Evolutionary conservation across 1,140 invertebrate species (phyloP).

Genomic region (Homarus americanus): DNA sequence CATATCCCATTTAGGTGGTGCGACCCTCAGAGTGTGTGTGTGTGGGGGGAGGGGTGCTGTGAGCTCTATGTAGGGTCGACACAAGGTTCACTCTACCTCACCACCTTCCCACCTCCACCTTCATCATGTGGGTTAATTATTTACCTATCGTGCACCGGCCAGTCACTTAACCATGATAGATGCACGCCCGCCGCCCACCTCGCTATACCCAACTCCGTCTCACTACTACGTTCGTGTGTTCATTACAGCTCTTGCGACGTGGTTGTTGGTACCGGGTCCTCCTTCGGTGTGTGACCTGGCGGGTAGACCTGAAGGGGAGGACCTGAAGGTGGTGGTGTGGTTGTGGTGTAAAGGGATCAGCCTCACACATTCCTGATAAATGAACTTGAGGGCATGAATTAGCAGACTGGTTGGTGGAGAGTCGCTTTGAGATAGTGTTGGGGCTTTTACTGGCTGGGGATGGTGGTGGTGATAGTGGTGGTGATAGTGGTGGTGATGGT

Average conservation of each 20-base stretch:
- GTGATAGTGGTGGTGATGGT: background rate
- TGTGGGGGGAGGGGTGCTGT: background rate
- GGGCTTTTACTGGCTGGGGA: too few relatives aligned
- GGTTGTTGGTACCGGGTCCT: too few relatives aligned
- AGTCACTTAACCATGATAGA: constrained; percentile 46
- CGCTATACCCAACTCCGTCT: background rate
- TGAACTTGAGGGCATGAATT: background rate
- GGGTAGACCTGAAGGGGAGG: background rate
- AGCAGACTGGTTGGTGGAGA: background rate
- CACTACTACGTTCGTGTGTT: background rate
- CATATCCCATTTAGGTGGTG: background rate
- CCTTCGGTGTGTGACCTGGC: background rate
- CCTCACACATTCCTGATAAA: background rate
- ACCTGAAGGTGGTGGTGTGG: background rate
- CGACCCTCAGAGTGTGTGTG: background rate
- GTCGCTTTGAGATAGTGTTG: background rate
- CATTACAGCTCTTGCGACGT: background rate
- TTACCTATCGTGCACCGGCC: constrained; percentile 41
- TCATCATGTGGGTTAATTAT: constrained; percentile 29
- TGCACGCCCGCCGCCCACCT: background rate
- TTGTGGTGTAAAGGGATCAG: background rate
- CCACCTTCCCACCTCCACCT: background rate
- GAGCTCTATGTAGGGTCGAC: background rate
- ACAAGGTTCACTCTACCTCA: background rate
- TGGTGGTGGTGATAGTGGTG: background rate